These are phyloP conservation scores for Rhinophrynus dorsalis DNA, from an alignment of 2,797 vertebrate species.

Conservation along the genomic window DNA sequence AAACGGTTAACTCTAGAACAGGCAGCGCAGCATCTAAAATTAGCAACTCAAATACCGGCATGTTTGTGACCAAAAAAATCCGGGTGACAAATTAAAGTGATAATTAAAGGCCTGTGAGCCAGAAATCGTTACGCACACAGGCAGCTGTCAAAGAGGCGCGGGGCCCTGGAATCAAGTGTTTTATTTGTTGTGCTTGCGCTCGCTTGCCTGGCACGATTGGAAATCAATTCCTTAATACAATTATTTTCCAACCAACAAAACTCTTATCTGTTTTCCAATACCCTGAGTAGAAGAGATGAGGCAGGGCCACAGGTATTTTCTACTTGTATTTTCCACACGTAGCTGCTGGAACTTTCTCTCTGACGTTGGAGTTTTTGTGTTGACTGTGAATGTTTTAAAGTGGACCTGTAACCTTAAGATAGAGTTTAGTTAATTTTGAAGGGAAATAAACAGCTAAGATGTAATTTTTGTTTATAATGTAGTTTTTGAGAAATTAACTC, in stretches of 20 bases:
- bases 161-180: not conserved
- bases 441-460: too few relatives aligned
- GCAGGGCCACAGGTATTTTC: too few relatives aligned
- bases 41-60: not conserved
- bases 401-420: too few relatives aligned
- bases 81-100: not conserved
- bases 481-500: too few relatives aligned
- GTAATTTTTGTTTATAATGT: too few relatives aligned
- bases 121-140: not conserved
- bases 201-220: not conserved
- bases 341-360: too few relatives aligned
- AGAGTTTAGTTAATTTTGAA: too few relatives aligned
- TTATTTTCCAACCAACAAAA: not conserved
- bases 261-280: not conserved
- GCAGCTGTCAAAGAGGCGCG: constrained; percentile 10
- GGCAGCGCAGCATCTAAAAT: not conserved
- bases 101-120: constrained; percentile 14
- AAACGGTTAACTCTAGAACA: not conserved
- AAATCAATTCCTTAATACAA: constrained; percentile 32
- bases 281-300: not conserved
- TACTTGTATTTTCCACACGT: too few relatives aligned
- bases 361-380: too few relatives aligned
- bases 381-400: too few relatives aligned
- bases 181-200: not conserved
- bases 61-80: not conserved